phyloP scores from a whole-genome alignment of 64 coral and sea anemone species.

The Dendronephthya gigantea region DNA sequence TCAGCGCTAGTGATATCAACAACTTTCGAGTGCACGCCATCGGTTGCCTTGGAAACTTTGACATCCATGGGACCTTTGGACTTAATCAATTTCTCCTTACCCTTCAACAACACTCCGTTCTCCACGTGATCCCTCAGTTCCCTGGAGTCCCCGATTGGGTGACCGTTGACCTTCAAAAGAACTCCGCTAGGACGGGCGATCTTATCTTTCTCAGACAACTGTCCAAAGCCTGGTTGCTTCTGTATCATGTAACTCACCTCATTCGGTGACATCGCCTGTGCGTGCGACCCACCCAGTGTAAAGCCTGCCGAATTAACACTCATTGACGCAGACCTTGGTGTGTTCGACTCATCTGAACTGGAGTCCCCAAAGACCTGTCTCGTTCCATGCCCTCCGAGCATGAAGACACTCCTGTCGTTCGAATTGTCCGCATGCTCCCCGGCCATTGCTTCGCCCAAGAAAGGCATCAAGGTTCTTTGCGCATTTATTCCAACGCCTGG shows the following conservation, averaged over 20 bases:
- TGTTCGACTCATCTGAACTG: too few relatives aligned
- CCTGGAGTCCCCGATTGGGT: background rate
- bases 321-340: background rate
- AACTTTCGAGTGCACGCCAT: background rate
- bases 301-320: background rate
- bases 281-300: background rate
- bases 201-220: background rate
- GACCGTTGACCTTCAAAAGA: constrained; percentile 5
- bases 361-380: background rate
- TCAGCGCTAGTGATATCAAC: background rate
- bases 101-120: background rate
- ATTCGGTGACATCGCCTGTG: background rate
- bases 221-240: background rate
- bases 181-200: background rate
- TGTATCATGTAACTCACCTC: background rate
- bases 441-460: background rate
- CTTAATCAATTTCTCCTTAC: constrained; percentile 2
- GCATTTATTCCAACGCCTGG: background rate
- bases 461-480: background rate
- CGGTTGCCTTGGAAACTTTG: background rate
- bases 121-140: background rate
- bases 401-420: background rate
- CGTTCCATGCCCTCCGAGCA: background rate
- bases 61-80: background rate
- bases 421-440: constrained; percentile 3